These are phyloP conservation scores for Psophia crepitans DNA, from an alignment of 2,113 vertebrate species.

Conservation along the genomic window DNA sequence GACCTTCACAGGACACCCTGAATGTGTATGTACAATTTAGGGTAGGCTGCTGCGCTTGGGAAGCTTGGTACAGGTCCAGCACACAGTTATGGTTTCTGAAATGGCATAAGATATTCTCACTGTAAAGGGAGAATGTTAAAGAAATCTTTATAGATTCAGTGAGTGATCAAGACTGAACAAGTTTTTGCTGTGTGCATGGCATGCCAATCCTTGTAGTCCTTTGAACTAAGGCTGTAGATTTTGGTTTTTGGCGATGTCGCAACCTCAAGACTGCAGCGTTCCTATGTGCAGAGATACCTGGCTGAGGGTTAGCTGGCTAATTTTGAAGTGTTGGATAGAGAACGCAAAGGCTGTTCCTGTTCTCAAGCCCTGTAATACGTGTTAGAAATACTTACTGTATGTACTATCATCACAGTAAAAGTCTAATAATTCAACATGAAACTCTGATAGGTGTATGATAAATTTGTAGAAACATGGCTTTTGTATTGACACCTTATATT, in stretches of 20 bases:
- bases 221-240: neutral
- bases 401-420: neutral
- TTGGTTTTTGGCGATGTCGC: neutral
- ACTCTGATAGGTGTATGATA: neutral
- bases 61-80: neutral
- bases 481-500: neutral
- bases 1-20: neutral
- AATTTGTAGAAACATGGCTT: neutral
- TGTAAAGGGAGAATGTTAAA: neutral
- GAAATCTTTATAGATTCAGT: neutral
- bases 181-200: neutral
- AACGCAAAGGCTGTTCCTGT: neutral
- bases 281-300: neutral
- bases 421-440: neutral
- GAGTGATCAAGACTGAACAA: neutral
- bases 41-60: neutral
- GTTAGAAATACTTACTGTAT: neutral
- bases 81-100: neutral
- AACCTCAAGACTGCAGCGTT: neutral
- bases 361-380: neutral
- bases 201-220: neutral
- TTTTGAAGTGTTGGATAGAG: neutral
- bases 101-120: neutral
- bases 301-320: neutral
- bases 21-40: neutral